Conservation (phyloP, 2,888 invertebrate species). For the Doris montereyensis region DNA sequence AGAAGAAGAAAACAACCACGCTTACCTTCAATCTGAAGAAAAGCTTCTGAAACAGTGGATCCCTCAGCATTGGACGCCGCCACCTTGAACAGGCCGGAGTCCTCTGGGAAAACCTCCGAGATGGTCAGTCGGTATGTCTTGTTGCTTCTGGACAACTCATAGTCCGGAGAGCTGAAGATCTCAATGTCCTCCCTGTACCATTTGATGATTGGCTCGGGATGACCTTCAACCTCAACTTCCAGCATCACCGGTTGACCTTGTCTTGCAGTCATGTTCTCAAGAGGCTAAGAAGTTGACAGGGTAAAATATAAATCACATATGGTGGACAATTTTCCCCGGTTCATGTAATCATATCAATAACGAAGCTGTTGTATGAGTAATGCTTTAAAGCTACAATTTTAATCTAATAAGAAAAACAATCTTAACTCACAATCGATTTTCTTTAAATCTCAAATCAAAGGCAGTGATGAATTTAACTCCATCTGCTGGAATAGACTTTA, state of each 20-base stretch:
- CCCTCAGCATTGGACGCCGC: slow-evolving; percentile 88
- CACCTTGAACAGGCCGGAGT: slow-evolving; percentile 86
- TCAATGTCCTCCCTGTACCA: slow-evolving; percentile 73
- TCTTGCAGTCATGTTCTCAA: slow-evolving; percentile 37
- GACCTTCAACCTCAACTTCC: slow-evolving; percentile 63
- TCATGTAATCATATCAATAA: no score
- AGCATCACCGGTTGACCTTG: slow-evolving; percentile 65
- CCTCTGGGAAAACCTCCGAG: slow-evolving; percentile 76
- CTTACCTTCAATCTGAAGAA: slow-evolving; percentile 64
- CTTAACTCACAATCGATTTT: no score
- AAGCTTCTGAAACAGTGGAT: slow-evolving; percentile 59
- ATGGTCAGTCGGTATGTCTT: slow-evolving; percentile 85
- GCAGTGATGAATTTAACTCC: no score
- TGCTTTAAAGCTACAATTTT: not conserved
- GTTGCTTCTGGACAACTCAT: slow-evolving; percentile 81
- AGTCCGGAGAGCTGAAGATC: slow-evolving; percentile 78
- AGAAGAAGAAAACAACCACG: no score
- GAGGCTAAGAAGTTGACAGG: slow-evolving; percentile 42
- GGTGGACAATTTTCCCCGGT: not conserved
- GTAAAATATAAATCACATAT: not conserved
- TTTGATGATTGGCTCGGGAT: slow-evolving; percentile 69
- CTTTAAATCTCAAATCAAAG: no score
- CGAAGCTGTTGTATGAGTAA: not conserved
- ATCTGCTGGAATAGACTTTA: no score
- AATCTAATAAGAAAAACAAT: not conserved